phyloP scores from a whole-genome alignment of 2,888 invertebrate genomes.

The Agriopis aurantiaria region DNA sequence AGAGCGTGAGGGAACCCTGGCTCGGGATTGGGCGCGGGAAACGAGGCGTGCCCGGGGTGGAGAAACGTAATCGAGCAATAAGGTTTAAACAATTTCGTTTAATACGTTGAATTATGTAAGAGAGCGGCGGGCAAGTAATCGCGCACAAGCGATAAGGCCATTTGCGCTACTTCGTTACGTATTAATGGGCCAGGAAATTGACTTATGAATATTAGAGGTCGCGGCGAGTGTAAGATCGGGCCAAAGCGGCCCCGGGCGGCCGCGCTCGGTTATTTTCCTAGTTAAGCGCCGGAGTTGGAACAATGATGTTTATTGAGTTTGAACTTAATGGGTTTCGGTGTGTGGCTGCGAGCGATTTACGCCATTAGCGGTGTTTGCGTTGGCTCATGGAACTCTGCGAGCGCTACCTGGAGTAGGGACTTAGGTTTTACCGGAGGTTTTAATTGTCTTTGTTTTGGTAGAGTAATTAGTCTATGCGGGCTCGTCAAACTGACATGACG shows the following conservation, averaged over 20 bases:
- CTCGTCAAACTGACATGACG: not conserved
- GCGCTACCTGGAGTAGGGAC: slow-evolving; percentile 12
- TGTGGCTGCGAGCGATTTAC: slow-evolving; percentile 70
- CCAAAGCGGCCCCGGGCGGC: slow-evolving; percentile 81
- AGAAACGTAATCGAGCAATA: slow-evolving; percentile 86
- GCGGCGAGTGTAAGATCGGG: slow-evolving; percentile 77
- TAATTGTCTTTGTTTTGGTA: slow-evolving; percentile 33
- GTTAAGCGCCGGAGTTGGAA: slow-evolving; percentile 75
- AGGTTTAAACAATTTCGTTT: slow-evolving; percentile 88
- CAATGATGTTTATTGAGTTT: slow-evolving; percentile 84
- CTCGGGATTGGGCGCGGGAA: slow-evolving; percentile 75
- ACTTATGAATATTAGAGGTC: slow-evolving; percentile 87
- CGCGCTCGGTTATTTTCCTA: slow-evolving; percentile 76
- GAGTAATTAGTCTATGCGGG: slow-evolving; percentile 10
- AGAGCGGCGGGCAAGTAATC: slow-evolving; percentile 85
- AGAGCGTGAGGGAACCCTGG: slow-evolving; percentile 53
- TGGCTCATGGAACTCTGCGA: slow-evolving; percentile 33
- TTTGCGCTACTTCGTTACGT: slow-evolving; percentile 87
- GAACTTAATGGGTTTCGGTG: slow-evolving; percentile 79
- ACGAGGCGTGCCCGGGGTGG: slow-evolving; percentile 83
- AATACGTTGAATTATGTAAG: slow-evolving; percentile 88
- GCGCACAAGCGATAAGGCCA: slow-evolving; percentile 87
- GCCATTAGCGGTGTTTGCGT: slow-evolving; percentile 77
- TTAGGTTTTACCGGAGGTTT: slow-evolving; percentile 5
- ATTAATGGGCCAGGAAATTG: slow-evolving; percentile 87